Evolutionary conservation across 2,888 invertebrate species (phyloP).

Genomic region (Noctua pronuba): DNA sequence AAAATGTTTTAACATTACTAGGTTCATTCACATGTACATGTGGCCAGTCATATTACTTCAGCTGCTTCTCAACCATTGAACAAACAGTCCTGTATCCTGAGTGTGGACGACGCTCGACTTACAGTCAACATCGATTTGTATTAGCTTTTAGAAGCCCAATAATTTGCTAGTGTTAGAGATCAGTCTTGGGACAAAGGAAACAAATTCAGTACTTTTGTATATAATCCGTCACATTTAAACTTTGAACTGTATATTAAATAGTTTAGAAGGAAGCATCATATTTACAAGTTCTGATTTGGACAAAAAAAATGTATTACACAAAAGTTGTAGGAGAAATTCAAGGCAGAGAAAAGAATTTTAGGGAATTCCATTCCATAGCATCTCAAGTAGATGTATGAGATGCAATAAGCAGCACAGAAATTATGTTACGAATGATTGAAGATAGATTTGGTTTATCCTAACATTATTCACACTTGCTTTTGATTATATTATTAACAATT

Average conservation of each 20-base stretch:
- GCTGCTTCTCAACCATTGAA: slow-evolving; percentile 73
- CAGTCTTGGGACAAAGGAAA: slow-evolving; percentile 88
- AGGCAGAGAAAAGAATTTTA: slow-evolving; percentile 69
- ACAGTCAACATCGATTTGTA: slow-evolving; percentile 66
- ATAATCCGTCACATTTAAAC: slow-evolving; percentile 74
- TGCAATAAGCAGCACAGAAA: slow-evolving; percentile 47
- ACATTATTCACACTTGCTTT: slow-evolving; percentile 61
- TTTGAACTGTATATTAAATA: slow-evolving; percentile 68
- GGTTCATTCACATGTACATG: slow-evolving; percentile 69
- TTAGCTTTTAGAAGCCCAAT: slow-evolving; percentile 75
- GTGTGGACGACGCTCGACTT: slow-evolving; percentile 68
- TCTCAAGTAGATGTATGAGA: slow-evolving; percentile 42
- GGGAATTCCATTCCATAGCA: slow-evolving; percentile 81
- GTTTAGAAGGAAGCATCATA: slow-evolving; percentile 69
- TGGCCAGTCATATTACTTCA: slow-evolving; percentile 72
- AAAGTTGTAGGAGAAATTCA: slow-evolving; percentile 53
- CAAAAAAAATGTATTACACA: slow-evolving; percentile 43
- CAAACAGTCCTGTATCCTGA: slow-evolving; percentile 73
- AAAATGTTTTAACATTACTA: slow-evolving; percentile 72
- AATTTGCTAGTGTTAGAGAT: slow-evolving; percentile 81
- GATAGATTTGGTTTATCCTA: slow-evolving; percentile 57
- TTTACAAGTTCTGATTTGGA: slow-evolving; percentile 65
- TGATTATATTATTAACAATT: slow-evolving; percentile 61
- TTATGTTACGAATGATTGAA: slow-evolving; percentile 38
- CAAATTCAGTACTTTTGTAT: slow-evolving; percentile 77